Conservation (phyloP, 1,140 invertebrate species). For the Protaetia brevitarsis region DNA sequence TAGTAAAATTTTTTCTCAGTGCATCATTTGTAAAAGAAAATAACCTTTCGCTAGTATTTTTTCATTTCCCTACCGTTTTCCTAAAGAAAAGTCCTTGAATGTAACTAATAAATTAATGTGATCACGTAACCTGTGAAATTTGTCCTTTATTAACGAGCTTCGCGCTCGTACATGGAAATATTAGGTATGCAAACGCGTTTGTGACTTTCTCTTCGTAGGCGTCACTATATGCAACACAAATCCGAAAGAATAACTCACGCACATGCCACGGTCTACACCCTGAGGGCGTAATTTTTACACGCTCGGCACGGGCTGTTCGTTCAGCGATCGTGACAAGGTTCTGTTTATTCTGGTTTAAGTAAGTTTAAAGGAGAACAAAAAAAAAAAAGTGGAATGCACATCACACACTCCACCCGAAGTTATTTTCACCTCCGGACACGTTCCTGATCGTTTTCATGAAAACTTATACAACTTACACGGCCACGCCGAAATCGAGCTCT, state of each 20-base stretch:
- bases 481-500: constrained; percentile 1
- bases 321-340: constrained; percentile 5
- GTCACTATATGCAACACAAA: too few species aligned
- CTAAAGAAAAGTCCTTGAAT: too few species aligned
- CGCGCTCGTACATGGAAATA: too few species aligned
- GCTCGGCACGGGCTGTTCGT: neutral
- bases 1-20: too few species aligned
- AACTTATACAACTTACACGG: constrained; percentile 15
- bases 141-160: too few species aligned
- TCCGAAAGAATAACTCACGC: constrained; percentile 8
- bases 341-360: constrained; percentile 15
- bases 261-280: neutral
- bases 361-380: constrained; percentile 16
- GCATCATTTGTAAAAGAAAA: too few species aligned
- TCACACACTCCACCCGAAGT: constrained; percentile 9
- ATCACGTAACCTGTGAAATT: too few species aligned
- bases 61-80: too few species aligned
- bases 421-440: constrained; percentile 17
- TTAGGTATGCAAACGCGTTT: too few species aligned
- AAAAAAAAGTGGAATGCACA: constrained; percentile 9
- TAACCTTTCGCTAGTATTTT: too few species aligned
- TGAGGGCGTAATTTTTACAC: constrained; percentile 13
- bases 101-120: too few species aligned
- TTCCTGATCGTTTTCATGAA: constrained; percentile 14
- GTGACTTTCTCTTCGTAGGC: too few species aligned